phyloP scores from a whole-genome alignment of 1,140 invertebrate genomes.

The Halotydeus destructor region DNA sequence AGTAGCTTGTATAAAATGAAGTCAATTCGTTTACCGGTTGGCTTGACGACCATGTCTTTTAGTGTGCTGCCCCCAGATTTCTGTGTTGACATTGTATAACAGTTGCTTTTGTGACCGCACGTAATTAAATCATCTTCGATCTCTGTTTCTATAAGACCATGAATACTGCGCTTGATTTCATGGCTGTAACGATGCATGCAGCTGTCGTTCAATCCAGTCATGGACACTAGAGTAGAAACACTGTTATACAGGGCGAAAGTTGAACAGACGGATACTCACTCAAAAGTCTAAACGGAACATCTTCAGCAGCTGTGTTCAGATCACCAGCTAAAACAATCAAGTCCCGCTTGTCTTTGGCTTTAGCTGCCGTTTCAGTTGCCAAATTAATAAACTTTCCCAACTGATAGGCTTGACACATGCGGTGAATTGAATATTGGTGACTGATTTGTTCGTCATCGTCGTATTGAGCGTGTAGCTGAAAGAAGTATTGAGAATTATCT shows the following conservation, averaged over 20 bases:
- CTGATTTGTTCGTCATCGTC: constrained; percentile 8
- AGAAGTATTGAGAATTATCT: background rate
- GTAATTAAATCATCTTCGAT: constrained; percentile 9
- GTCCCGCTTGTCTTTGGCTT: constrained; percentile 1
- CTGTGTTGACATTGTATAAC: constrained; percentile 4
- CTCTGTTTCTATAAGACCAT: background rate
- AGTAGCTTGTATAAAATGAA: constrained; percentile 12
- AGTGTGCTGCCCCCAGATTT: too few relatives aligned
- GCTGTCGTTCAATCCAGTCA: constrained; percentile 9
- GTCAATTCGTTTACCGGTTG: constrained; percentile 15
- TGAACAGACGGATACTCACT: constrained; percentile 1
- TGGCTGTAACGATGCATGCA: background rate
- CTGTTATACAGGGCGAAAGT: background rate
- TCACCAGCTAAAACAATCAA: constrained; percentile 14
- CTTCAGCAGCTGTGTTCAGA: constrained; percentile 13
- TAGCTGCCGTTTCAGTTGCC: background rate
- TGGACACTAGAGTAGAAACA: constrained; percentile 3
- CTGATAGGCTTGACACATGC: constrained; percentile 15
- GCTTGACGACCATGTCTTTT: too few relatives aligned
- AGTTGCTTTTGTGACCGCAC: constrained; percentile 11
- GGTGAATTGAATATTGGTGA: constrained; percentile 15
- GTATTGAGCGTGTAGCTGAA: constrained; percentile 15
- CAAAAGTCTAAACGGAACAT: constrained; percentile 13
- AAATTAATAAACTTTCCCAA: constrained; percentile 15
- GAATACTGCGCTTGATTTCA: too few relatives aligned